A percentile compares a stretch with the other conserved stretches of the same genome.
phyloP scores from a whole-genome alignment of 2,888 invertebrate genomes.

The Polyommatus icarus region DNA sequence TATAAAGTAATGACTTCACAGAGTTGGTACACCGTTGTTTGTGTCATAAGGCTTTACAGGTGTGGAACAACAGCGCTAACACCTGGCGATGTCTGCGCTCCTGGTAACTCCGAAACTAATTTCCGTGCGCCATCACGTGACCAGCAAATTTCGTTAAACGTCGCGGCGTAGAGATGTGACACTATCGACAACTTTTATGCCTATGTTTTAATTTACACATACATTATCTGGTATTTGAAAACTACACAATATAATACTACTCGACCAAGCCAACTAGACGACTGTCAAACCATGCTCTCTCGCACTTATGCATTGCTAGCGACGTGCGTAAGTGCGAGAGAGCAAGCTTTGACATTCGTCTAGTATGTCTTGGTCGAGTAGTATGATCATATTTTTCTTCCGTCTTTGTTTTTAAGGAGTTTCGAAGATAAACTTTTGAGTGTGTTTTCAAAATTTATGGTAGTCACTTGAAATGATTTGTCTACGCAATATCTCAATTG shows the following conservation, averaged over 20 bases:
- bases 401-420: too few species aligned
- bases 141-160: constrained; percentile 1
- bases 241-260: too few species aligned
- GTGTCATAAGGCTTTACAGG: background rate
- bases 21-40: background rate
- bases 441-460: too few species aligned
- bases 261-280: too few species aligned
- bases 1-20: background rate
- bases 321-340: too few species aligned
- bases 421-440: too few species aligned
- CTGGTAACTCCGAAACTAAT: constrained; percentile 28
- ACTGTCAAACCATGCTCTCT: too few species aligned
- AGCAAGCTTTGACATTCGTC: too few species aligned
- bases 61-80: background rate
- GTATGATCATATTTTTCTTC: too few species aligned
- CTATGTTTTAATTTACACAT: background rate
- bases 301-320: too few species aligned
- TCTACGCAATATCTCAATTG: background rate
- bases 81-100: constrained; percentile 8
- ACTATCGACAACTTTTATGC: background rate
- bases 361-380: too few species aligned
- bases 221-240: background rate
- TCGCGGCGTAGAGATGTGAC: background rate
- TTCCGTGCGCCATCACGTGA: constrained; percentile 1
- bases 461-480: background rate